A percentile compares a stretch with the other conserved stretches of the same genome.
phyloP scores from a whole-genome alignment of 1,140 invertebrate genomes.

The Amphibalanus amphitrite region DNA sequence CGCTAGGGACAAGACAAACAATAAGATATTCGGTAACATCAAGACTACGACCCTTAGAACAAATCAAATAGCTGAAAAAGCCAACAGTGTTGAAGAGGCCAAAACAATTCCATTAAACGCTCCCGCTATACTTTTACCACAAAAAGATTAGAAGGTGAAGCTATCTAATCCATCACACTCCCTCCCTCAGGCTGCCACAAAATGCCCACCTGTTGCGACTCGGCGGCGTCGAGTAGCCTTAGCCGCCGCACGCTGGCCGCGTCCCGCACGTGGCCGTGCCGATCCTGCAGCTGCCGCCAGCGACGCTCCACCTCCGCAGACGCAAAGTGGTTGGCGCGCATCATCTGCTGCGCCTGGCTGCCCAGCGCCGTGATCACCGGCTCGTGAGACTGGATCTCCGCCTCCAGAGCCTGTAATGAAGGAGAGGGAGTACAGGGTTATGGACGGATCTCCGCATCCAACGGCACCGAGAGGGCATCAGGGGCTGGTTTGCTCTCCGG shows the following conservation, averaged over 20 bases:
- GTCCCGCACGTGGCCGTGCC: conserved; percentile 45
- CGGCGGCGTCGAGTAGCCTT: conserved; percentile 58
- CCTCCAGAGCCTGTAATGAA: conserved; percentile 46
- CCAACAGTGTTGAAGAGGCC: too few relatives aligned
- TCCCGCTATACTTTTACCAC: too few relatives aligned
- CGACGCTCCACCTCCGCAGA: conserved; percentile 45
- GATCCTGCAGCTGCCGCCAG: conserved; percentile 42
- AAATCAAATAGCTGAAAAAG: too few relatives aligned
- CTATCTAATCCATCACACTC: too few relatives aligned
- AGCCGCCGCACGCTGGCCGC: conserved; percentile 47
- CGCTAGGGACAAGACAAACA: too few relatives aligned
- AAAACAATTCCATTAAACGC: too few relatives aligned
- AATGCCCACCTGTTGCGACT: conserved; percentile 71
- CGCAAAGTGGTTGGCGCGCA: conserved; percentile 66
- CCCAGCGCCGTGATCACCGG: conserved; percentile 53
- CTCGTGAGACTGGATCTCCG: conserved; percentile 63
- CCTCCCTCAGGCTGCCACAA: too few relatives aligned
- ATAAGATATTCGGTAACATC: too few relatives aligned
- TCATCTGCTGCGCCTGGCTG: conserved; percentile 52
- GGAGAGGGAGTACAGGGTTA: conserved; percentile 4
- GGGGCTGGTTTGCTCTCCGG: too few relatives aligned
- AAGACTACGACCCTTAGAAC: too few relatives aligned
- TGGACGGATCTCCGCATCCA: neutral
- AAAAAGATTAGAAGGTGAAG: too few relatives aligned
- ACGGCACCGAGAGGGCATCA: too few relatives aligned